Evolutionary conservation across 2,888 invertebrate species (phyloP).

Genomic region (Pantelozetes paolii): DNA sequence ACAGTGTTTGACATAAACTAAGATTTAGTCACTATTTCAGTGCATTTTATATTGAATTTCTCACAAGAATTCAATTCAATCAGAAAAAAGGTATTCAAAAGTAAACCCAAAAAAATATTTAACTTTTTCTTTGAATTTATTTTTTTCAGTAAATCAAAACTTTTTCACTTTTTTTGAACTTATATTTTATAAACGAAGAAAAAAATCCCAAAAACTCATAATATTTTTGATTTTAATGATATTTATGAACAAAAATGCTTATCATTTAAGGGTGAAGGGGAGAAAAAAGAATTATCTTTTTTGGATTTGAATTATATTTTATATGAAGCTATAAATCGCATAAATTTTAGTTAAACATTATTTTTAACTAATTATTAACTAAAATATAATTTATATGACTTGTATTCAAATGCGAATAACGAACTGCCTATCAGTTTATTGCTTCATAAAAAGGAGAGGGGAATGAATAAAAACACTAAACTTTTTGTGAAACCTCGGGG

Average conservation of each 20-base stretch:
- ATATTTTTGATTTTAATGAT: slow-evolving; percentile 19
- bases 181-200: background rate
- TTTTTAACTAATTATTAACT: slow-evolving; percentile 34
- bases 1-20: background rate
- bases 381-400: slow-evolving; percentile 30
- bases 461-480: background rate
- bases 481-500: slow-evolving; percentile 5
- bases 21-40: slow-evolving; percentile 18
- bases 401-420: background rate
- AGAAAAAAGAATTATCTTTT: too few relatives aligned
- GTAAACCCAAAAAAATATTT: background rate
- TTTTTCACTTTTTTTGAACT: background rate
- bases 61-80: slow-evolving; percentile 11
- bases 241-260: slow-evolving; percentile 16
- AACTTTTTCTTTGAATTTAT: slow-evolving; percentile 4
- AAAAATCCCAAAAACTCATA: background rate
- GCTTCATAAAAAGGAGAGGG: background rate
- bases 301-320: background rate
- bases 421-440: slow-evolving; percentile 9
- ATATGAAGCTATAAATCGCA: slow-evolving; percentile 24
- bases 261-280: background rate
- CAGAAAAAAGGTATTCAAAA: background rate
- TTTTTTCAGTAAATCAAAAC: slow-evolving; percentile 4
- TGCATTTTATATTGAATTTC: slow-evolving; percentile 15
- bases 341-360: slow-evolving; percentile 27